Conservation (phyloP, 2,888 invertebrate genomes). For the Branchellion lobata region DNA sequence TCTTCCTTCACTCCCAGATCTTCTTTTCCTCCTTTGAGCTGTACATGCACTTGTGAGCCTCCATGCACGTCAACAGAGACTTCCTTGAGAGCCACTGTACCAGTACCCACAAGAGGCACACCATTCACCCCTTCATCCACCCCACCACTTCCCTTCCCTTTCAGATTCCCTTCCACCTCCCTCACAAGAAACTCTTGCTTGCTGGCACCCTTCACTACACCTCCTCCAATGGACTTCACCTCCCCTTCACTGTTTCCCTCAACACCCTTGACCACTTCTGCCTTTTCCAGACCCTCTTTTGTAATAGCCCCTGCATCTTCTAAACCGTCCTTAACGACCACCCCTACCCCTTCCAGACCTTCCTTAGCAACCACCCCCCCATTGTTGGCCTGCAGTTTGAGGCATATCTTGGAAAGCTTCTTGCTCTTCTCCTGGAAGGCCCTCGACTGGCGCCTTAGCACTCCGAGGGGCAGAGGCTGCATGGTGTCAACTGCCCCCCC, state of each 20-base stretch:
- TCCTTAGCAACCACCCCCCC: not conserved
- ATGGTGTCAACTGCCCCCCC: not conserved
- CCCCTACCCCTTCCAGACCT: not conserved
- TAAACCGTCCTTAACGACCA: not conserved
- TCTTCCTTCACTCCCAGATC: not conserved
- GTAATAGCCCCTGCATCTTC: not conserved
- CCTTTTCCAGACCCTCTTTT: not conserved
- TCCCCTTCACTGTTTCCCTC: not conserved
- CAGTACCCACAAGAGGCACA: too few species aligned
- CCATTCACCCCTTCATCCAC: too few species aligned
- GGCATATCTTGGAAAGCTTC: conserved; percentile 30
- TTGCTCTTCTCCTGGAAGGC: conserved; percentile 28
- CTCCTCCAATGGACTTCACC: not conserved
- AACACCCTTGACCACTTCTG: not conserved
- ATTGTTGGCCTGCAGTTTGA: conserved; percentile 36
- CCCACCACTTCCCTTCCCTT: not conserved
- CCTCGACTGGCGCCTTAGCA: not conserved
- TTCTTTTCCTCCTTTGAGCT: conserved; percentile 11
- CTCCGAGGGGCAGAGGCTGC: not conserved
- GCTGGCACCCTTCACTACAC: not conserved
- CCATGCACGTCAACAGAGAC: not conserved
- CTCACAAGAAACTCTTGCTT: too few species aligned
- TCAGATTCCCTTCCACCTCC: too few species aligned
- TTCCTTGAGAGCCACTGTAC: not conserved
- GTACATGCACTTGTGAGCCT: too few species aligned